Evolutionary conservation across 2,888 invertebrate genomes (phyloP), one percentile per base, ranked within the genome.

Genomic region (Dynastes tityus): DNA sequence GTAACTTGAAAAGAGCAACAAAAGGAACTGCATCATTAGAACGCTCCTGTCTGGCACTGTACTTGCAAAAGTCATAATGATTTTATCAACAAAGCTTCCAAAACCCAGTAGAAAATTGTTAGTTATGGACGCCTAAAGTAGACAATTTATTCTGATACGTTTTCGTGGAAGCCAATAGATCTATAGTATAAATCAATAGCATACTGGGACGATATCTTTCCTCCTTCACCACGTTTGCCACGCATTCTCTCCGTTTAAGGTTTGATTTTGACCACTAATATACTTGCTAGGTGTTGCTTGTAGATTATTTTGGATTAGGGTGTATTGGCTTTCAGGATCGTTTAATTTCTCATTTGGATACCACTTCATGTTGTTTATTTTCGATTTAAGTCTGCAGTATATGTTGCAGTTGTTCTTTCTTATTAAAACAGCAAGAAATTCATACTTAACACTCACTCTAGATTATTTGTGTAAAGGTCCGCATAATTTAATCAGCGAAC

Each of bases 141-240:
- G 89, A 91, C 1, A 92, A 86, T 29, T 86, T 86, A 0, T 89
- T 87, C 86, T 92, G 92, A 82, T 94, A 91, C 11, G 86, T 86
- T 29, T 87, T 86, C 96, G 96, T 96, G 0, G 94, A 93, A 11
- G 88, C 87, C 0, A 96, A 96, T 65, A 94, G 89, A 84, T 96
- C 96, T 92, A 96, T 93, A 68, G 96, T 89, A 84, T 95, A 95
- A 87, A 96, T 96, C 49, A 96, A 88, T 92, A 76, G 91, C 90
- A 81, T 92, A 94, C 13, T 89, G 89, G 82, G 94, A 90, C 0
- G 83, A 82, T 58, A 92, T 84, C 58, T 83, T 82, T 45, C 86
- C 84, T 58, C 87, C 85, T 37, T 88, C 87, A 1, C 92, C 91
- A 16, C 91, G 91, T 29, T 91, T 88, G 27, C 91, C 84, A 65